These are phyloP conservation scores for Pithys albifrons DNA, from an alignment of 2,113 vertebrate genomes.

Conservation along the genomic window DNA sequence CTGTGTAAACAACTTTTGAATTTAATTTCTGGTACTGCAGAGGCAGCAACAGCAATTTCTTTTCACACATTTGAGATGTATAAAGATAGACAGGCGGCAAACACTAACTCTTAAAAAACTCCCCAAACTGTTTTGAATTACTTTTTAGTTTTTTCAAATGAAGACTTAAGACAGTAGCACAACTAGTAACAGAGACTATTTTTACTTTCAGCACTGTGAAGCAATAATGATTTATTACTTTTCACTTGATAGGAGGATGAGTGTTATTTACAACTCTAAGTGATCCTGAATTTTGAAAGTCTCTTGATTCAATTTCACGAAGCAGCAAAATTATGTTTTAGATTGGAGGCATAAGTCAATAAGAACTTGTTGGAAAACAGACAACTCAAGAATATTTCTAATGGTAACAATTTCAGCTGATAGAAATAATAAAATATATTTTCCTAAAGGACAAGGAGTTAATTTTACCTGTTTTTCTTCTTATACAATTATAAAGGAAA, in stretches of 20 bases:
- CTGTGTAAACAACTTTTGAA: slow-evolving; percentile 18
- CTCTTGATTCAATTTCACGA: slow-evolving; percentile 22
- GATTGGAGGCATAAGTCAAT: background rate
- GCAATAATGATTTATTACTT: slow-evolving; percentile 55
- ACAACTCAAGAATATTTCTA: background rate
- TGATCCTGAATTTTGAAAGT: slow-evolving; percentile 12
- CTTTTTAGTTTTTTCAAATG: slow-evolving; percentile 12
- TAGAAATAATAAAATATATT: background rate
- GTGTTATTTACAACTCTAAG: slow-evolving; percentile 45
- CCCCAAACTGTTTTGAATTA: background rate
- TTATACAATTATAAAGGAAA: background rate
- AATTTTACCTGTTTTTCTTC: background rate
- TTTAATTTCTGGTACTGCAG: background rate
- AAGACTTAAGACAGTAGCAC: slow-evolving; percentile 3
- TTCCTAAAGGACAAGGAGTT: background rate
- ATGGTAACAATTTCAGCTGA: background rate
- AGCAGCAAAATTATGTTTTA: background rate
- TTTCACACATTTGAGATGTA: background rate
- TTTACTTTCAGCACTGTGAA: slow-evolving; percentile 8
- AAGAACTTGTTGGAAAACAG: background rate
- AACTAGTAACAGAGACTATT: background rate
- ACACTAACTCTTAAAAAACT: background rate
- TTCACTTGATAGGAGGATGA: background rate
- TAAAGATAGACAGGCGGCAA: background rate
- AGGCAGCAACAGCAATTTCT: background rate